Conservation (phyloP, 2,797 vertebrate species). For the Bucorvus abyssinicus region DNA sequence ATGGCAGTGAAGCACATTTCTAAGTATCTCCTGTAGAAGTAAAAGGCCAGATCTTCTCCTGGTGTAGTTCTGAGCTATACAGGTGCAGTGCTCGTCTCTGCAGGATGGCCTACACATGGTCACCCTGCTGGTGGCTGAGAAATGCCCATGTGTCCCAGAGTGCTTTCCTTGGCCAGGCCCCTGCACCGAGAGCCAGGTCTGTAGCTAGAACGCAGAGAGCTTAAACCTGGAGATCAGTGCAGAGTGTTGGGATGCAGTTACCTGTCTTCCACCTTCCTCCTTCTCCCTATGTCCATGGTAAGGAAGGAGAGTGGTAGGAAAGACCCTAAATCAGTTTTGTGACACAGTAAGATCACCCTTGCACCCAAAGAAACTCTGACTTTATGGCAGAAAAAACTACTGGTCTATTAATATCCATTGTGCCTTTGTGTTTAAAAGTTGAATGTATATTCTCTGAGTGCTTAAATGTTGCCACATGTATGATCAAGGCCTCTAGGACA, state of each 20-base stretch:
- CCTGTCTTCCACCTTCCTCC: not conserved
- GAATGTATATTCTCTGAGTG: not conserved
- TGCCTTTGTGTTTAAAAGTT: not conserved
- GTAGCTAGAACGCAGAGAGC: not conserved
- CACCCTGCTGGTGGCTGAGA: not conserved
- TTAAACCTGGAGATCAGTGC: not conserved
- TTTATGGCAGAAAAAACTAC: not conserved
- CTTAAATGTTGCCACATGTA: not conserved
- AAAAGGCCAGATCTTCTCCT: not conserved
- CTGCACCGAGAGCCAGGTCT: rapidly evolving
- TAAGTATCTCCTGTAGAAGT: not conserved
- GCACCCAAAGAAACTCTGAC: not conserved
- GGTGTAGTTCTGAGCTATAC: not conserved
- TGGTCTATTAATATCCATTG: not conserved
- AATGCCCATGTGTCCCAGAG: not conserved
- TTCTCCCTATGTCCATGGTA: not conserved
- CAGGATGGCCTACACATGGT: not conserved
- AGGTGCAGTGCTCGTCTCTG: not conserved
- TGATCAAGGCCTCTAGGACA: not conserved
- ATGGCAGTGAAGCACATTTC: not conserved
- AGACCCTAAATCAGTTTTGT: not conserved
- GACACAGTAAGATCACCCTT: not conserved
- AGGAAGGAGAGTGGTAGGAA: not conserved
- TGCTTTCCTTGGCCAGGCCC: not conserved
- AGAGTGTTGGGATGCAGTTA: not conserved